Evolutionary conservation across 1,140 invertebrate genomes (phyloP).

Genomic region (Apolygus lucorum): DNA sequence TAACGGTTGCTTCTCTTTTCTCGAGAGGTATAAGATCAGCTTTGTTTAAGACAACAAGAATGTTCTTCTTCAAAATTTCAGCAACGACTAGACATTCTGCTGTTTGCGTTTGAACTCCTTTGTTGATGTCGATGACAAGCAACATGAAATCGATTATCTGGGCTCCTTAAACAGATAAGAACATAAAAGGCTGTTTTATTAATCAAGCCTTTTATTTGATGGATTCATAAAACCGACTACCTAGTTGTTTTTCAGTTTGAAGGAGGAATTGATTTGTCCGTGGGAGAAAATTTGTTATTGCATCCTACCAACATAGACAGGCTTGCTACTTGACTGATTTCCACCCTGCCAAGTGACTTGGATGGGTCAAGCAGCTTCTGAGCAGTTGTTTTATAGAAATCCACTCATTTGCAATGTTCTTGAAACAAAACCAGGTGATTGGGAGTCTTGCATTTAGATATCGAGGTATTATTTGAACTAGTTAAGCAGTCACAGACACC

Average conservation of each 20-base stretch:
- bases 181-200: constrained; percentile 15
- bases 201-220: neutral
- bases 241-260: too few relatives aligned
- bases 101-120: constrained; percentile 72
- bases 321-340: too few relatives aligned
- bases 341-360: too few relatives aligned
- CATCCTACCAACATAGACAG: neutral
- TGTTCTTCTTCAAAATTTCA: constrained; percentile 55
- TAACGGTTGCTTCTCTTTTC: constrained; percentile 44
- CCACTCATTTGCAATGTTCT: too few relatives aligned
- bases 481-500: too few relatives aligned
- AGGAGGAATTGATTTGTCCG: too few relatives aligned
- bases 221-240: neutral
- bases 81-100: constrained; percentile 70
- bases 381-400: too few relatives aligned
- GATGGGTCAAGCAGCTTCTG: too few relatives aligned
- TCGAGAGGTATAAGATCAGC: constrained; percentile 52
- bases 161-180: constrained; percentile 43
- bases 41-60: constrained; percentile 69
- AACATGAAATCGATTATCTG: constrained; percentile 73
- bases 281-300: neutral
- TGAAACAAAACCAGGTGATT: too few relatives aligned
- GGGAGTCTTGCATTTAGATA: too few relatives aligned
- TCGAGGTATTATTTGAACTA: too few relatives aligned
- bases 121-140: constrained; percentile 62